Evolutionary conservation across 2,797 vertebrate genomes (phyloP).

Genomic region (Acipenser transmontanus): DNA sequence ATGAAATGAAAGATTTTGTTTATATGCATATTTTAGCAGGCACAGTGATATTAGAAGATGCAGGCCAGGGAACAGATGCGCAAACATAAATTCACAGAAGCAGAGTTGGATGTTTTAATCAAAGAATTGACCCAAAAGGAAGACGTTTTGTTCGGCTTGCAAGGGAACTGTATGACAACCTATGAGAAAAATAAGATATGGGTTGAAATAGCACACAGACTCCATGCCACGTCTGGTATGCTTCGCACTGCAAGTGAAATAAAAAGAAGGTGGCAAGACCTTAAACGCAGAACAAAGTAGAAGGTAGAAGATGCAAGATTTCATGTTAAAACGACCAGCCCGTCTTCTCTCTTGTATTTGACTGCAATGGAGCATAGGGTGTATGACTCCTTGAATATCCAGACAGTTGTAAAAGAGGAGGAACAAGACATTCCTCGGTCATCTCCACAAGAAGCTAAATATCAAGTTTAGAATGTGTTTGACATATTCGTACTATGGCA

Average conservation of each 20-base stretch:
- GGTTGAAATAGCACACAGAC: conserved; percentile 6
- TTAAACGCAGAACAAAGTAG: conserved; percentile 3
- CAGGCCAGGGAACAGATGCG: conserved; percentile 1
- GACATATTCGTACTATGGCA: background rate
- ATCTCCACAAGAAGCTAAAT: background rate
- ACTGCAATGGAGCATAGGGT: conserved; percentile 4
- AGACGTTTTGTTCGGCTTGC: conserved; percentile 6
- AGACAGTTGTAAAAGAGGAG: conserved; percentile 5
- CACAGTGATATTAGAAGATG: background rate
- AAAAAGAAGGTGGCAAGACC: conserved; percentile 9
- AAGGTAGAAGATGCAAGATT: conserved; percentile 3
- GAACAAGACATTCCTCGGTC: background rate
- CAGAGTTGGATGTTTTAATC: conserved; percentile 1
- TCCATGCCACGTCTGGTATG: conserved; percentile 1
- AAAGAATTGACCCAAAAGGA: conserved; percentile 1
- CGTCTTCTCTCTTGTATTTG: background rate
- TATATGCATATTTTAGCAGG: background rate
- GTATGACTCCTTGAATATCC: conserved; percentile 1
- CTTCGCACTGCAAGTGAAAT: background rate
- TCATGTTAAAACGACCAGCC: background rate
- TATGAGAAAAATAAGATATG: conserved; percentile 7
- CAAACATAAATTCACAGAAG: conserved; percentile 9
- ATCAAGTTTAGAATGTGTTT: background rate
- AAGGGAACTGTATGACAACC: conserved; percentile 4
- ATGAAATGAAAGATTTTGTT: background rate